These are phyloP conservation scores for Leptosomus discolor DNA, from an alignment of 2,113 vertebrate genomes.

Conservation along the genomic window DNA sequence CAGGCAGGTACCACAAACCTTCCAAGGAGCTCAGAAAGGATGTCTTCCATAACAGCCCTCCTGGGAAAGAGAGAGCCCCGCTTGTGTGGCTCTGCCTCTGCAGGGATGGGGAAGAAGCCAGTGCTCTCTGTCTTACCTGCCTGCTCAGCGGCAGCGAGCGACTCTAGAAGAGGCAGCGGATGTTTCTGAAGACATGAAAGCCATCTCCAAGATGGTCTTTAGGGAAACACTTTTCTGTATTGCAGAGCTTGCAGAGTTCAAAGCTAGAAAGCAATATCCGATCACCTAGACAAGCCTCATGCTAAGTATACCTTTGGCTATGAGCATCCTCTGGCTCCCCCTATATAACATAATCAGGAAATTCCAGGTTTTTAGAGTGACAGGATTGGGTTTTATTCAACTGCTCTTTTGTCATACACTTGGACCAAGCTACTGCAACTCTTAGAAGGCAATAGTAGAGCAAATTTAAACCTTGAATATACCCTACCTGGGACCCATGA, in stretches of 20 bases:
- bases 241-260: neutral
- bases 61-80: accelerated
- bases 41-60: neutral
- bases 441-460: neutral
- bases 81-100: neutral
- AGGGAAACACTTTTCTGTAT: neutral
- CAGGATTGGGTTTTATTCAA: neutral
- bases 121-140: neutral
- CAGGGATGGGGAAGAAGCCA: neutral
- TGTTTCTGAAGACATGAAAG: neutral
- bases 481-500: accelerated
- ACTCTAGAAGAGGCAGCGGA: neutral
- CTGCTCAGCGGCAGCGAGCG: neutral
- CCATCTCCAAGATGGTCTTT: neutral
- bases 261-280: neutral
- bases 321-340: neutral
- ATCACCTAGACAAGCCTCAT: neutral
- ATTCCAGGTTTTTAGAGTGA: neutral
- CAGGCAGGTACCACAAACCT: neutral
- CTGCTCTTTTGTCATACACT: neutral
- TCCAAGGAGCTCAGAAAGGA: neutral
- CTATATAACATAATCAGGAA: neutral
- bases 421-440: neutral
- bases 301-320: neutral
- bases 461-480: neutral